phyloP scores from a whole-genome alignment of 2,113 vertebrate genomes.

The Scomber japonicus region DNA sequence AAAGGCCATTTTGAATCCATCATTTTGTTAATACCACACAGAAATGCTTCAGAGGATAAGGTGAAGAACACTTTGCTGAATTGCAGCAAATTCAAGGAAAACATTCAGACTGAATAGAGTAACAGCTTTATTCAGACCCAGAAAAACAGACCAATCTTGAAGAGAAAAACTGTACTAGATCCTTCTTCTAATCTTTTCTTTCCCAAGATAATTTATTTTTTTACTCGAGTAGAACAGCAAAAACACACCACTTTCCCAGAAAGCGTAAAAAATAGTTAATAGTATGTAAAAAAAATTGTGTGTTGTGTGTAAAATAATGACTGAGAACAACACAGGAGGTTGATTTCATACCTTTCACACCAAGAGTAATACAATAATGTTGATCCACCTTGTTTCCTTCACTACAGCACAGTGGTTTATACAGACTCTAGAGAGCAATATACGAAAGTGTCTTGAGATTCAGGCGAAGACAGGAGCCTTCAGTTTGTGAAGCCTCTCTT shows the following conservation, averaged over 20 bases:
- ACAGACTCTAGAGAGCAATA: constrained; percentile 12
- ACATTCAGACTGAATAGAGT: constrained; percentile 6
- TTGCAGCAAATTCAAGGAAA: constrained; percentile 40
- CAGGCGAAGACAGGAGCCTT: not conserved
- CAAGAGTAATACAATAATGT: not conserved
- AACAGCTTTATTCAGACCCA: constrained; percentile 34
- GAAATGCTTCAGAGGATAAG: constrained; percentile 25
- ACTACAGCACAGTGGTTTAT: not conserved
- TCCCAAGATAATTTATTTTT: not conserved
- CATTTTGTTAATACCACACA: constrained; percentile 24
- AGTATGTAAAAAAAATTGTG: not conserved
- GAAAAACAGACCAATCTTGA: constrained; percentile 8
- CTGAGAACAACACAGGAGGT: not conserved
- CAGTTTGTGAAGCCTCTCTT: not conserved
- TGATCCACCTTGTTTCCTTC: not conserved
- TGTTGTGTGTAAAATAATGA: constrained; percentile 1
- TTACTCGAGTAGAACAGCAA: not conserved
- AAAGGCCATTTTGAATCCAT: constrained; percentile 46
- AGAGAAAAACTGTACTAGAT: not conserved
- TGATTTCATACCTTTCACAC: constrained; percentile 4
- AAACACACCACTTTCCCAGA: not conserved
- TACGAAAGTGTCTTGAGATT: not conserved
- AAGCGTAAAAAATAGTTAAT: not conserved
- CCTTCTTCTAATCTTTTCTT: constrained; percentile 6
- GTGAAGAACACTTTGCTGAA: constrained; percentile 30